Percentiles rank a stretch among this genome's conserved stretches.
phyloP scores from a whole-genome alignment of 2,888 invertebrate genomes.

The Corythucha ciliata region DNA sequence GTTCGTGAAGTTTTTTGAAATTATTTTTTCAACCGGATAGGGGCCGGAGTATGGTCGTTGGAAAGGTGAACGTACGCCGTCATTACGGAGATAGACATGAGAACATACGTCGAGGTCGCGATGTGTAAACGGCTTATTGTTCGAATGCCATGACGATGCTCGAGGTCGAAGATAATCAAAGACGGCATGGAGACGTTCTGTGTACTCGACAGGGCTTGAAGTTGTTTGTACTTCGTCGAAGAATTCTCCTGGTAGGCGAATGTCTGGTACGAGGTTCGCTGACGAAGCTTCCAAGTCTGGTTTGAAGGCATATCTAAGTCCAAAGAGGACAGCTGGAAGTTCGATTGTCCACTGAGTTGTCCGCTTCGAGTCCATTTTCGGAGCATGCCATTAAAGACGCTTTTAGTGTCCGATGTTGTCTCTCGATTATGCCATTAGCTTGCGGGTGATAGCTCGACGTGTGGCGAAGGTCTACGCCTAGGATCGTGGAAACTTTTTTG shows the following conservation, averaged over 20 bases:
- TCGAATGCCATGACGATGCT: conserved; percentile 1
- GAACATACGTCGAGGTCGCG: conserved; percentile 7
- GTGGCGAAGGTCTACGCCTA: conserved; percentile 8
- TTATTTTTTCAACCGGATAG: not conserved
- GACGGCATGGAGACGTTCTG: not conserved
- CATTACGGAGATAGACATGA: conserved; percentile 7
- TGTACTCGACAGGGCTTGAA: not conserved
- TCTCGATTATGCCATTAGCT: conserved; percentile 14
- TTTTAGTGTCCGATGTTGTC: conserved; percentile 10
- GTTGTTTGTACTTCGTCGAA: conserved; percentile 10
- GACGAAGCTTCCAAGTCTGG: conserved; percentile 30
- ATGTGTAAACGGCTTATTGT: not conserved
- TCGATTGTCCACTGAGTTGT: not conserved
- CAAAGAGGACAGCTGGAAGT: conserved; percentile 13
- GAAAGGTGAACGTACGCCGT: not conserved
- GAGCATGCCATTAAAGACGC: conserved; percentile 10
- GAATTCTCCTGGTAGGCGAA: conserved; percentile 38
- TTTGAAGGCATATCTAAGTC: conserved; percentile 7
- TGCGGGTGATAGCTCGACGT: conserved; percentile 13
- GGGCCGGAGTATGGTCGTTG: conserved; percentile 7
- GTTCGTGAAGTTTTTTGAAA: not conserved
- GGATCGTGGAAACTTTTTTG: not conserved
- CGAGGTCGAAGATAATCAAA: conserved; percentile 4
- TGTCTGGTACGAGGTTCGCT: conserved; percentile 39
- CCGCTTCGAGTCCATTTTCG: not conserved